A percentile compares a stretch with the other conserved stretches of the same genome.
These are phyloP conservation scores for Catamblyrhynchus diadema DNA, from an alignment of 2,797 vertebrate species.

Conservation along the genomic window DNA sequence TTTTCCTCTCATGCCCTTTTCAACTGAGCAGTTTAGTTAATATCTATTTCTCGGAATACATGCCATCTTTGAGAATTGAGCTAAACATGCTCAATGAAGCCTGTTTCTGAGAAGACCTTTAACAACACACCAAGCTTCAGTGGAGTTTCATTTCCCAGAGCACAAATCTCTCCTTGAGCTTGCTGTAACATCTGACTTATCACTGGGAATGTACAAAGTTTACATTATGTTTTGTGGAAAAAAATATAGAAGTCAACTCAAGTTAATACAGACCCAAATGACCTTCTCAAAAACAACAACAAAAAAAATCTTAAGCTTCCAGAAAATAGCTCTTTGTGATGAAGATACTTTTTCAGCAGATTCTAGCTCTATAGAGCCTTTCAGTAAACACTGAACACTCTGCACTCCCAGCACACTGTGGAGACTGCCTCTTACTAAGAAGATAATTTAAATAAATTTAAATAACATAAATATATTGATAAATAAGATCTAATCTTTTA, in stretches of 20 bases:
- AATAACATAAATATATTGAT: background rate
- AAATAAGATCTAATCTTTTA: background rate
- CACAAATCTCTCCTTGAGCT: slow-evolving; percentile 10
- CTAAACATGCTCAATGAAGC: background rate
- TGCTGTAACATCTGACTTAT: background rate
- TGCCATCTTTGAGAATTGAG: background rate
- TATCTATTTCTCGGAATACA: slow-evolving; percentile 31
- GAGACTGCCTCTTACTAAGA: background rate
- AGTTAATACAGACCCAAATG: background rate
- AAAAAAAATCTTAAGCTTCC: background rate
- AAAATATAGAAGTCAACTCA: background rate
- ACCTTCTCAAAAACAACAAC: background rate
- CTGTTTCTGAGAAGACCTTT: slow-evolving; percentile 7
- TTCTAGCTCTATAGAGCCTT: background rate
- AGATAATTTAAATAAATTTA: background rate
- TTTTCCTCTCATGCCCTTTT: background rate
- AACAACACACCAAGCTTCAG: background rate
- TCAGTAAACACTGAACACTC: background rate
- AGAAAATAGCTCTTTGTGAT: background rate
- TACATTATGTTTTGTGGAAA: background rate
- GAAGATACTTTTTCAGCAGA: background rate
- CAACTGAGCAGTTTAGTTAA: slow-evolving; percentile 42
- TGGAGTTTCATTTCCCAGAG: background rate
- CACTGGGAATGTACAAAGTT: background rate
- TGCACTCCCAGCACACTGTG: background rate